Base-by-base conservation (phyloP, 2,797 vertebrate genomes). In the Micromesistius poutassou region DNA sequence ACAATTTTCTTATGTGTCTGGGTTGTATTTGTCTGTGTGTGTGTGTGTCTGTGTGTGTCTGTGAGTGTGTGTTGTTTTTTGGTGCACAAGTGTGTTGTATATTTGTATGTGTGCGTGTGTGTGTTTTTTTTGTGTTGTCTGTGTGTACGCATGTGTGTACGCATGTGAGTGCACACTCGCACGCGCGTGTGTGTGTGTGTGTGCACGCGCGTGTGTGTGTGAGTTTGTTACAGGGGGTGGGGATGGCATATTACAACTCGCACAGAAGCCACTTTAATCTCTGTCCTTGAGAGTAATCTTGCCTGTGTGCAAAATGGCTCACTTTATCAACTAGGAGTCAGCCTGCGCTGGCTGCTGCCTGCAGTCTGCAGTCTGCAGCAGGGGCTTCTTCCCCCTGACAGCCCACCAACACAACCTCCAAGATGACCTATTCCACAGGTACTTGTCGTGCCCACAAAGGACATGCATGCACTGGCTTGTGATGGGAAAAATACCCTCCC, bases 241-340 rank as follows among this genome's bases (percentile, higher is more conserved):
- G 46, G 50, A n/a, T 25, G 79, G 78, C 71, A 79, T 76, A 66
- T 84, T 88, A 83, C 81, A 85, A 87, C 82, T 88, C 83, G 86
- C 88, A 91, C 78, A 89, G 88, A 91, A 91, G 81, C 86, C 81
- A 85, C 89, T 93, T 92, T 92, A 92, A 93, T 92, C 92, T 92
- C 86, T 93, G 92, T 94, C 93, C 92, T 94, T 94, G 91, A 92
- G 90, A 92, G 90, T 91, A 93, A 94, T 93, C 93, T 93, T 93
- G 89, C 90, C 89, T 86, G 85, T 91, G 90, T 90, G 89, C 89
- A 92, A 93, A 93, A 93, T 88, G 89, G 91, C 87, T 93, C 91
- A 91, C 90, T 93, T 93, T 93, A 94, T 93, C 93, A 93, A 92
- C 82, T 84, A 83, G 85, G 90, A 92, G 92, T 90, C 92, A 94